Evolutionary conservation across 1,140 invertebrate species (phyloP).

Genomic region (Physella acuta): DNA sequence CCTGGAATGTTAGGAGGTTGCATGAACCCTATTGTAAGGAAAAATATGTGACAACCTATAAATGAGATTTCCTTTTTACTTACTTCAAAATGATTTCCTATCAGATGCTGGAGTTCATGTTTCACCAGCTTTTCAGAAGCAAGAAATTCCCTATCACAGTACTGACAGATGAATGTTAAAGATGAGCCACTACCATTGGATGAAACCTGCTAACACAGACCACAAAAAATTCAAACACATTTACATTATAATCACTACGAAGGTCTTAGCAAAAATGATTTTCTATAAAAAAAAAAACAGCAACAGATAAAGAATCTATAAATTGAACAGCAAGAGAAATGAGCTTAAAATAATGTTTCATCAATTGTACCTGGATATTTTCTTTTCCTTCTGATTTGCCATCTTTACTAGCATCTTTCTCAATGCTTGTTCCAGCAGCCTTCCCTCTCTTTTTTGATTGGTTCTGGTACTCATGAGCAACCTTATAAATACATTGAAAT

Average conservation of each 20-base stretch:
- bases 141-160: slow-evolving; percentile 53
- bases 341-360: too few relatives aligned
- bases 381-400: slow-evolving; percentile 11
- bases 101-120: slow-evolving; percentile 57
- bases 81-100: slow-evolving; percentile 56
- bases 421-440: background rate
- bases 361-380: slow-evolving; percentile 19
- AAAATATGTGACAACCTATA: too few relatives aligned
- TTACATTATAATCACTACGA: too few relatives aligned
- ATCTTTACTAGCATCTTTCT: slow-evolving; percentile 7
- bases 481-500: too few relatives aligned
- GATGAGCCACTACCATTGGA: background rate
- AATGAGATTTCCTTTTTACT: too few relatives aligned
- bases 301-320: background rate
- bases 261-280: too few relatives aligned
- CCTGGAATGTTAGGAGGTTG: too few relatives aligned
- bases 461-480: slow-evolving; percentile 11
- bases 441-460: slow-evolving; percentile 19
- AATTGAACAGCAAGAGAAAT: too few relatives aligned
- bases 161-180: slow-evolving; percentile 45
- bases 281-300: too few relatives aligned
- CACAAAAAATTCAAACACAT: too few relatives aligned
- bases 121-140: slow-evolving; percentile 44
- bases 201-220: background rate
- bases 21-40: too few relatives aligned